These are phyloP conservation scores for Cephus pulcher DNA, from an alignment of 2,888 invertebrate species.

Conservation along the genomic window DNA sequence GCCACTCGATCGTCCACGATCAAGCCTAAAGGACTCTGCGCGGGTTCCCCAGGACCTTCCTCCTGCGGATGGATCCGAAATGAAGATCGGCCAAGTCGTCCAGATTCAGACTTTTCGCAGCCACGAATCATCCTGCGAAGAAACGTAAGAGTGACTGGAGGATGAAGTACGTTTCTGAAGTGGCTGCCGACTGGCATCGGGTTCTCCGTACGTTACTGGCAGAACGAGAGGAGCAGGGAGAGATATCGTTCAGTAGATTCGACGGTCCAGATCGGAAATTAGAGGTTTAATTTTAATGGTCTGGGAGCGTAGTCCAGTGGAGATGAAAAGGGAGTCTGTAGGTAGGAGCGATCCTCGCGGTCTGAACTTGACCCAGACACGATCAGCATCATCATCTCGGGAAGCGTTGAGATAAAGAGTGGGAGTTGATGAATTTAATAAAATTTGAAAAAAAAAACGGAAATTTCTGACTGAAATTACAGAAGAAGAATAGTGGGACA, in stretches of 20 bases:
- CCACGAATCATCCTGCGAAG: neutral
- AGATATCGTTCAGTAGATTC: neutral
- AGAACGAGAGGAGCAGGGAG: neutral
- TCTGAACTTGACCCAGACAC: neutral
- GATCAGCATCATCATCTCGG: neutral
- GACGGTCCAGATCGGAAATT: conserved; percentile 24
- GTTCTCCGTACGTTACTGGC: neutral
- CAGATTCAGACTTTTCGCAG: neutral
- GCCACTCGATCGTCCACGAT: neutral
- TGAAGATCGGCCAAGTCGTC: neutral
- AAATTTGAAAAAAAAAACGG: neutral
- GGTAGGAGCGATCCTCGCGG: neutral
- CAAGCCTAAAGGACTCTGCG: neutral
- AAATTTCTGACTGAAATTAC: no score
- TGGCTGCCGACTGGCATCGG: neutral
- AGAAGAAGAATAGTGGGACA: no score
- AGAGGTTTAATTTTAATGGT: conserved; percentile 30
- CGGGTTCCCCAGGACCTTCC: neutral
- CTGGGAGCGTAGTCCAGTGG: conserved; percentile 16
- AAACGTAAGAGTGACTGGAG: neutral
- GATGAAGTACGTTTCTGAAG: neutral
- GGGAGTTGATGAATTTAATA: neutral
- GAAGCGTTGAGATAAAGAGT: neutral
- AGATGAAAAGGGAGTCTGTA: neutral
- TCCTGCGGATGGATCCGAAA: neutral